These are phyloP conservation scores for Idaea straminata DNA, from an alignment of 2,888 invertebrate species.

Conservation along the genomic window DNA sequence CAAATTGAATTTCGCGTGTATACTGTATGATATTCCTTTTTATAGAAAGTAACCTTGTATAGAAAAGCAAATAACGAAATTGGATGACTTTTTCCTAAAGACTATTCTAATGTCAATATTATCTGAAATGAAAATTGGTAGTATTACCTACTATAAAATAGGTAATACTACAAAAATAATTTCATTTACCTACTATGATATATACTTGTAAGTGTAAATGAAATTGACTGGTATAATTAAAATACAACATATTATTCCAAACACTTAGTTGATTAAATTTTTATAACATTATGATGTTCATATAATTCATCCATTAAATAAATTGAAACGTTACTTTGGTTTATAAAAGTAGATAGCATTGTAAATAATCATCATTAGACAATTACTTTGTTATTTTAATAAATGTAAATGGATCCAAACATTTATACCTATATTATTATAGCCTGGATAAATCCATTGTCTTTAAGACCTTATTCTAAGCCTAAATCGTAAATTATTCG, in stretches of 20 bases:
- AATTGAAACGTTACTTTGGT: neutral
- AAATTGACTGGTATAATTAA: neutral
- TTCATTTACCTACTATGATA: no score
- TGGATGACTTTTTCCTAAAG: no score
- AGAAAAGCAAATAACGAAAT: no score
- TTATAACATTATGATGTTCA: neutral
- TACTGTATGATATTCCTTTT: no score
- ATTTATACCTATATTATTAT: slow-evolving; percentile 13
- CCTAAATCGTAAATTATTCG: slow-evolving; percentile 36
- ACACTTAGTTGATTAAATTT: neutral
- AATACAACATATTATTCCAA: neutral
- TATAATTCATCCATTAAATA: neutral
- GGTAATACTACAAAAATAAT: no score
- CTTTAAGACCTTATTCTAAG: slow-evolving; percentile 29
- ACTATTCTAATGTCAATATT: no score
- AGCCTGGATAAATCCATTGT: slow-evolving; percentile 23
- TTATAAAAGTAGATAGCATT: neutral
- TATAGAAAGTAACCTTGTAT: no score
- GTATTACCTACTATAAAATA: no score
- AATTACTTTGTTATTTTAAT: slow-evolving; percentile 14
- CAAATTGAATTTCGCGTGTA: no score
- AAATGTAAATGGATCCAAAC: slow-evolving; percentile 15
- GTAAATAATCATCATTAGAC: neutral
- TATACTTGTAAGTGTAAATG: neutral
- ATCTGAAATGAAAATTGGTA: no score